Conservation (phyloP, 2,888 invertebrate species). For the Drepanosiphum platanoidis region DNA sequence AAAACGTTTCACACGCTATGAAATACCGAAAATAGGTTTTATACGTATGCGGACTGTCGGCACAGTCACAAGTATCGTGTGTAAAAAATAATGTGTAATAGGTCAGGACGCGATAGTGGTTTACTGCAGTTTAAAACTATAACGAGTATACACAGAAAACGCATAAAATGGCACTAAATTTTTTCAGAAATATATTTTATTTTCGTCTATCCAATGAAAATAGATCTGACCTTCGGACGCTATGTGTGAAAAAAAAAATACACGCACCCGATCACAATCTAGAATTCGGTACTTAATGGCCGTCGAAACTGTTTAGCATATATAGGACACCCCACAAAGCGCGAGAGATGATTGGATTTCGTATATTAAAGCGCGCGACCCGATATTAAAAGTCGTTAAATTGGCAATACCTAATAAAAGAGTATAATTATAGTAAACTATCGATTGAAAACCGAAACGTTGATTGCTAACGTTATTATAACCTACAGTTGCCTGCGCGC, state of each 20-base stretch:
- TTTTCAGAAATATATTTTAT: not conserved
- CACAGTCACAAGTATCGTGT: no score
- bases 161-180: not conserved
- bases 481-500: not conserved
- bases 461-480: conserved; percentile 42
- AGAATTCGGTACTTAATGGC: not conserved
- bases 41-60: no score
- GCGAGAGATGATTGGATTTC: conserved; percentile 38
- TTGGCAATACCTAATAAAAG: conserved; percentile 25
- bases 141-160: not conserved
- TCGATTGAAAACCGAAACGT: conserved; percentile 50
- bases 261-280: not conserved
- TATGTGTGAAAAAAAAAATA: not conserved
- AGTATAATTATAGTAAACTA: conserved; percentile 27
- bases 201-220: not conserved
- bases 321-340: not conserved
- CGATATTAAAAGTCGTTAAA: conserved; percentile 50
- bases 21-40: no score
- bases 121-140: no score
- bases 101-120: no score
- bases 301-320: conserved; percentile 21
- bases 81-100: no score
- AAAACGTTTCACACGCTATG: no score
- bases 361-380: not conserved
- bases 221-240: not conserved